Evolutionary conservation across 2,888 invertebrate species (phyloP), one percentile per base, ranked within the genome.

Genomic region (Atethmia centrago): DNA sequence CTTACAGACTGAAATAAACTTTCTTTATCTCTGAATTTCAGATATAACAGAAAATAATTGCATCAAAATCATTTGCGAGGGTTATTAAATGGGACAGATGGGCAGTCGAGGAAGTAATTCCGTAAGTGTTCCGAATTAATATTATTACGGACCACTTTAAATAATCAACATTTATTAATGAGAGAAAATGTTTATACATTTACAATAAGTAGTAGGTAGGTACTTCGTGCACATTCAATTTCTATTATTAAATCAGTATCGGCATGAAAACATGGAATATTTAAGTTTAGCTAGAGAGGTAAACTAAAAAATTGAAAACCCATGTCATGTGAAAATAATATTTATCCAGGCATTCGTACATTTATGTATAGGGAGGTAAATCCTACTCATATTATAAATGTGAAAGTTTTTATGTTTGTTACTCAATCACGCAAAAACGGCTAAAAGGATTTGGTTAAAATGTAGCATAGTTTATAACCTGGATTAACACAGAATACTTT

Each of bases 51-150:
- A 59, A 55, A 47, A 55, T 45, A 64, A 74, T 74, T 64, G 53
- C 45, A 64, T 69, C 25, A 56, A 49, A 51, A 74, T 64, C 36
- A 53, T 64, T 36, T 65, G 53, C n/a, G 53, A 16, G 36, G 19
- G 16, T 16, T 36, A 47, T 53, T 28, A 53, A 80, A 45, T 31
- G 31, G n/a, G 53, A 77, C n/a, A 49, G 61, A 53, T 59, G 36
- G 51, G 64, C 53, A 68, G 25, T 66, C 40, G 36, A 55, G 81
- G 62, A 80, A 80, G 65, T 71, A 71, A 82, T 80, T 64, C 28
- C 40, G 58, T 81, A 77, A 81, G 82, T 81, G 82, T 77, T 67
- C 45, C 71, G 62, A 67, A 49, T 71, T 45, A 73, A 73, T 78
- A 71, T 58, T 61, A 72, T 71, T 68, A 62, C 45, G 47, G 28